Evolutionary conservation across 2,888 invertebrate genomes (phyloP).

Genomic region (Sarcophaga carnaria): DNA sequence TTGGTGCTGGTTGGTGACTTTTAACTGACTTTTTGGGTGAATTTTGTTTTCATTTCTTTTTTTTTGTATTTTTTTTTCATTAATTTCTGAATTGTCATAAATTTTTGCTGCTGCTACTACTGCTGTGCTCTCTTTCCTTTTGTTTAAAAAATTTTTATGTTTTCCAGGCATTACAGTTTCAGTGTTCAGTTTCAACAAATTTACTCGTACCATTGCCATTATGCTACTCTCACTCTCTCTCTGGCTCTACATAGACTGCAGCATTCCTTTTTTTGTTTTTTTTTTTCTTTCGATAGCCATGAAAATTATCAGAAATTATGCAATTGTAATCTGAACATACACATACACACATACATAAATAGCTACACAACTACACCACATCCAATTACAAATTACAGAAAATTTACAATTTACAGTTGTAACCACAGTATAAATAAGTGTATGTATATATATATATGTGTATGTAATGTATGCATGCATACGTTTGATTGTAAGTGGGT

Average conservation of each 20-base stretch:
- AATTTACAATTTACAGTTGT: conserved; percentile 3
- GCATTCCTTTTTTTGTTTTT: not conserved
- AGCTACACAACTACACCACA: too few species aligned
- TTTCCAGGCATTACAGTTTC: conserved; percentile 20
- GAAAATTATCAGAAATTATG: conserved; percentile 29
- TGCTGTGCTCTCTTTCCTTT: not conserved
- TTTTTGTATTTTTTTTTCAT: not conserved
- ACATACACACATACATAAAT: too few species aligned
- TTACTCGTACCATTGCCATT: not conserved
- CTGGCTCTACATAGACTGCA: too few species aligned
- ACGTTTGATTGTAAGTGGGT: not conserved
- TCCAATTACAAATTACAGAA: conserved; percentile 10
- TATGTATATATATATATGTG: not conserved
- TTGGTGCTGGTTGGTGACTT: conserved; percentile 7
- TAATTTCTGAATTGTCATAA: conserved; percentile 18
- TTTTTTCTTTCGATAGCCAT: conserved; percentile 10
- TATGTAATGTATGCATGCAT: conserved; percentile 15
- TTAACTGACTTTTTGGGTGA: conserved; percentile 6
- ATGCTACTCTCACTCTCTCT: not conserved
- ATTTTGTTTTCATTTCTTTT: too few species aligned
- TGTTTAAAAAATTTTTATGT: conserved; percentile 7
- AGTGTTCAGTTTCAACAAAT: not conserved
- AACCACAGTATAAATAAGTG: not conserved
- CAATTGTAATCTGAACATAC: conserved; percentile 11
- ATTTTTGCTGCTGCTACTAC: not conserved